phyloP scores from a whole-genome alignment of 2,797 vertebrate genomes.

The Chanos chanos region DNA sequence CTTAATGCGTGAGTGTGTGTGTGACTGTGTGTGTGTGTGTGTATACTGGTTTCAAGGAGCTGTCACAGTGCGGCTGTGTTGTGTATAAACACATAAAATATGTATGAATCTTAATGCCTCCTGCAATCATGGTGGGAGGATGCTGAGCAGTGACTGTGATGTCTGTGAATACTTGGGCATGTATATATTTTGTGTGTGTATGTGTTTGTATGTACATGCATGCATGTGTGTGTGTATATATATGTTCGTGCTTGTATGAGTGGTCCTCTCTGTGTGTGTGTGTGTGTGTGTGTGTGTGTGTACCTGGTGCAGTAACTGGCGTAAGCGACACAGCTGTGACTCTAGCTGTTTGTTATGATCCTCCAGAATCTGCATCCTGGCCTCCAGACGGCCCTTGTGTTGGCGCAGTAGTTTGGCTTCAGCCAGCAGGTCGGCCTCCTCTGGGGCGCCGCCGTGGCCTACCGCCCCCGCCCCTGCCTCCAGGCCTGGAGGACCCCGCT shows the following conservation, averaged over 20 bases:
- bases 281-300: slow-evolving; percentile 9
- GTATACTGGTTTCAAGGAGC: too few species aligned
- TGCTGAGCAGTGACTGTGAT: too few species aligned
- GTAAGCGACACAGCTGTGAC: slow-evolving; percentile 90
- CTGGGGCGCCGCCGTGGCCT: slow-evolving; percentile 57
- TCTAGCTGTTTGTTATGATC: slow-evolving; percentile 97
- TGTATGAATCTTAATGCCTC: too few species aligned
- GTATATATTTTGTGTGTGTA: neutral
- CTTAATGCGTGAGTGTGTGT: neutral
- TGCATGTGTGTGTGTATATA: neutral
- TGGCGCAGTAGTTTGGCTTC: slow-evolving; percentile 94
- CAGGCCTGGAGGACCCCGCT: slow-evolving; percentile 47
- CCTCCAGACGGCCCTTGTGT: slow-evolving; percentile 94
- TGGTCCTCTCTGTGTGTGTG: slow-evolving; percentile 22
- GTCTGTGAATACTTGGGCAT: neutral
- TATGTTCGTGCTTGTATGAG: neutral
- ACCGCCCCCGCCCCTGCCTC: slow-evolving; percentile 48
- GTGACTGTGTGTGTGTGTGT: slow-evolving; percentile 1
- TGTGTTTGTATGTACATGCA: neutral
- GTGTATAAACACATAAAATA: too few species aligned
- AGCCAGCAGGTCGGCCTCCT: slow-evolving; percentile 91
- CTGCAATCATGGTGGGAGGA: too few species aligned
- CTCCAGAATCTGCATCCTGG: slow-evolving; percentile 95
- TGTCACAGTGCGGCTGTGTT: too few species aligned
- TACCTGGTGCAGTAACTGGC: slow-evolving; percentile 95